phyloP scores from a whole-genome alignment of 1,140 invertebrate genomes.

The Drosophila pandora region DNA sequence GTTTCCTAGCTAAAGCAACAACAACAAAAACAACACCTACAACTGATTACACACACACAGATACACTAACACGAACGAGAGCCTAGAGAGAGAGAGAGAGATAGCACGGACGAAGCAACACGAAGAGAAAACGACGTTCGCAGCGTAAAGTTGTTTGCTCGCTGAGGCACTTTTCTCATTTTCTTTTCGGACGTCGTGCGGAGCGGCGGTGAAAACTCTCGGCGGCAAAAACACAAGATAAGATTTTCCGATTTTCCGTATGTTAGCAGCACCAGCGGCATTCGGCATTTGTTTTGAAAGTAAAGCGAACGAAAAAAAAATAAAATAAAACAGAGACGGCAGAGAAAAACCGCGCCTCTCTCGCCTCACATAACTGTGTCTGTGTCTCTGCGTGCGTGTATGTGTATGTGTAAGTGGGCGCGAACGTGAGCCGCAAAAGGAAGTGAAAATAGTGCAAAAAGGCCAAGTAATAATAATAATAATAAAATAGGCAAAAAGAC shows the following conservation, averaged over 20 bases:
- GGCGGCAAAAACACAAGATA: slow-evolving; percentile 47
- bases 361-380: slow-evolving; percentile 52
- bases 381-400: slow-evolving; percentile 44
- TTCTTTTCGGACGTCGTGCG: slow-evolving; percentile 65
- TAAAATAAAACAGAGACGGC: slow-evolving; percentile 54
- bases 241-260: slow-evolving; percentile 67
- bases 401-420: slow-evolving; percentile 43
- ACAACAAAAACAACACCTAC: slow-evolving; percentile 62
- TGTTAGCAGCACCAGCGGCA: slow-evolving; percentile 53
- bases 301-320: slow-evolving; percentile 59
- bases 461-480: slow-evolving; percentile 62
- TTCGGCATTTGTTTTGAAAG: slow-evolving; percentile 76
- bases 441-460: slow-evolving; percentile 77
- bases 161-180: slow-evolving; percentile 52
- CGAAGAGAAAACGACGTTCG: no score
- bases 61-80: slow-evolving; percentile 9
- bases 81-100: neutral
- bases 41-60: slow-evolving; percentile 52
- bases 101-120: no score
- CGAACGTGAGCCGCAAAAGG: slow-evolving; percentile 61
- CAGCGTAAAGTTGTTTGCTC: no score
- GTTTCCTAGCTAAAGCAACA: slow-evolving; percentile 72
- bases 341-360: slow-evolving; percentile 41
- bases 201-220: slow-evolving; percentile 56
- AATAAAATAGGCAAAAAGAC: slow-evolving; percentile 74